A percentile compares a stretch with the other conserved stretches of the same genome.
phyloP scores from a whole-genome alignment of 2,797 vertebrate species.

The Hydrophis major region DNA sequence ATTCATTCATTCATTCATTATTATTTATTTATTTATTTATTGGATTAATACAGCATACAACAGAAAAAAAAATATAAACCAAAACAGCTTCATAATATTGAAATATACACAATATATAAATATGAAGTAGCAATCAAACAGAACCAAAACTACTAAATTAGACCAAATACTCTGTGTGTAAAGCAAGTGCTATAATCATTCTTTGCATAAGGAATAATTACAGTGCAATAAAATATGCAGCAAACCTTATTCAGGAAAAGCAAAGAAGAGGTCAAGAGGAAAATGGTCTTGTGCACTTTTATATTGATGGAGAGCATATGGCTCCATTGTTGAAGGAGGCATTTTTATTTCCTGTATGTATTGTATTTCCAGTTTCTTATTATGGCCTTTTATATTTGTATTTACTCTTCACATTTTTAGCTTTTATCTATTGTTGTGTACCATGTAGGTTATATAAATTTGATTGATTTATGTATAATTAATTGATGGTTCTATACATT shows the following conservation, averaged over 20 bases:
- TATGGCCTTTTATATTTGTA: background rate
- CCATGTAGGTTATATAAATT: background rate
- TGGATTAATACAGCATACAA: background rate
- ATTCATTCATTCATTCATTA: background rate
- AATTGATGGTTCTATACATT: background rate
- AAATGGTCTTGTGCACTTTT: background rate
- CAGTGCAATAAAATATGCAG: background rate
- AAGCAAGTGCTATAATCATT: background rate
- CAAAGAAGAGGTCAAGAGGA: background rate
- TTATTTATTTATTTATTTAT: background rate
- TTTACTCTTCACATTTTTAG: background rate
- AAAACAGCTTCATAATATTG: background rate
- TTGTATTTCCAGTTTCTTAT: background rate
- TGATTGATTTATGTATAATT: background rate
- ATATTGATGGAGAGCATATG: background rate
- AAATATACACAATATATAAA: background rate
- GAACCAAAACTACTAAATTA: background rate
- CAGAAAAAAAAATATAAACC: background rate
- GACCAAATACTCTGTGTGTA: background rate
- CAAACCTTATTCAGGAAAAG: background rate
- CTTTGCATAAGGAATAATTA: background rate
- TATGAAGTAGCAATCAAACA: background rate
- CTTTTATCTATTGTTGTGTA: background rate
- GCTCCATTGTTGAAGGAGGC: background rate
- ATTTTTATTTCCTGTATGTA: background rate